phyloP scores from a whole-genome alignment of 1,140 invertebrate species.

The Ganaspis sp. region DNA sequence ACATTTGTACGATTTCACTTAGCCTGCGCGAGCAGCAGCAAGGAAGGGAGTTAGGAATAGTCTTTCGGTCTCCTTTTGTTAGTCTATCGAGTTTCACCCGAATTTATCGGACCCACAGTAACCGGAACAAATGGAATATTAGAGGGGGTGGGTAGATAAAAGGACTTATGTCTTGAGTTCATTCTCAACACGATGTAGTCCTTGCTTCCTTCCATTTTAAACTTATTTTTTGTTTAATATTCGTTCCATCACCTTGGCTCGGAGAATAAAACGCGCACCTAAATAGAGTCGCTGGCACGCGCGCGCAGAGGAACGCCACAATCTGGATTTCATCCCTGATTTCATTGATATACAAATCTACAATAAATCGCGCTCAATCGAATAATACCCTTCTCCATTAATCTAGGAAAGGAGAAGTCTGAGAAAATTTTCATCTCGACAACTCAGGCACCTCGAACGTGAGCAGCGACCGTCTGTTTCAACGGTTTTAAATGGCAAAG shows the following conservation, averaged over 20 bases:
- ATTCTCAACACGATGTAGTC: background rate
- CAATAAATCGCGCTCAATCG: conserved; percentile 26
- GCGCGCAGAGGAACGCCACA: background rate
- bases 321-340: conserved; percentile 30
- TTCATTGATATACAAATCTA: conserved; percentile 30
- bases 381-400: background rate
- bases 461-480: conserved; percentile 11
- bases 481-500: conserved; percentile 37
- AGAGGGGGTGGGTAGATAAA: background rate
- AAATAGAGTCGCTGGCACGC: background rate
- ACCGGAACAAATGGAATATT: background rate
- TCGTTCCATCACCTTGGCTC: conserved; percentile 15
- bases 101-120: conserved; percentile 20
- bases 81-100: conserved; percentile 48
- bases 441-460: conserved; percentile 35
- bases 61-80: conserved; percentile 48
- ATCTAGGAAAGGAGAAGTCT: conserved; percentile 20
- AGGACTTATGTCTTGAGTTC: background rate
- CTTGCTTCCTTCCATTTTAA: conserved; percentile 9
- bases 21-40: conserved; percentile 62
- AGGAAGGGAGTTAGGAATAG: conserved; percentile 55
- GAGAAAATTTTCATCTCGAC: conserved; percentile 9
- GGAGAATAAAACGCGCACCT: conserved; percentile 27
- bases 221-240: background rate
- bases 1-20: conserved; percentile 76